Conservation (phyloP, 2,113 vertebrate species). For the Nothobranchius kuhntae region DNA sequence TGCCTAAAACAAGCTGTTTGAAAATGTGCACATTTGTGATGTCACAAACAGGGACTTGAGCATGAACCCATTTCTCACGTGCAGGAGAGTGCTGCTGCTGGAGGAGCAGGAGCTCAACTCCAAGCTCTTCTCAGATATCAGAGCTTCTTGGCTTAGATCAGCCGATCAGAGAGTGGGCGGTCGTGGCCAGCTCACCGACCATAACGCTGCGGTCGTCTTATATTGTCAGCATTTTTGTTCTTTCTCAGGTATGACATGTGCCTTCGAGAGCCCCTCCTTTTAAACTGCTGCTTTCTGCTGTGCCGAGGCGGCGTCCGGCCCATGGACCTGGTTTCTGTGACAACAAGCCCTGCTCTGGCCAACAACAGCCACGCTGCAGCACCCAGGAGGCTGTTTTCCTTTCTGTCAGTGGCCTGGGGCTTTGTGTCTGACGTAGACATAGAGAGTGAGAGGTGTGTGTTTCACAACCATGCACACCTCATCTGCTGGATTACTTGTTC, state of each 20-base stretch:
- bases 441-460: conserved; percentile 85
- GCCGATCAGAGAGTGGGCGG: too few species aligned
- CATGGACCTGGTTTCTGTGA: conserved; percentile 90
- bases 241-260: conserved; percentile 84
- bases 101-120: too few species aligned
- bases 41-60: too few species aligned
- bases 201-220: too few species aligned
- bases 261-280: conserved; percentile 86
- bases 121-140: too few species aligned
- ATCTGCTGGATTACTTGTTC: too few species aligned
- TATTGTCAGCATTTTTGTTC: background rate
- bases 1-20: too few species aligned
- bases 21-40: too few species aligned
- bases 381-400: conserved; percentile 84
- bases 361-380: conserved; percentile 59
- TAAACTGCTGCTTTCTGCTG: conserved; percentile 89
- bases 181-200: too few species aligned
- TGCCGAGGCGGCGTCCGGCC: conserved; percentile 84
- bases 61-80: too few species aligned
- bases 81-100: too few species aligned
- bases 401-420: conserved; percentile 92
- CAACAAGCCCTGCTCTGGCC: conserved; percentile 79
- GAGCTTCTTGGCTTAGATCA: too few species aligned
- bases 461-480: background rate
- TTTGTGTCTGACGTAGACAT: conserved; percentile 93